Base-by-base conservation (phyloP, 2,888 invertebrate genomes). In the Tenthredo notha region DNA sequence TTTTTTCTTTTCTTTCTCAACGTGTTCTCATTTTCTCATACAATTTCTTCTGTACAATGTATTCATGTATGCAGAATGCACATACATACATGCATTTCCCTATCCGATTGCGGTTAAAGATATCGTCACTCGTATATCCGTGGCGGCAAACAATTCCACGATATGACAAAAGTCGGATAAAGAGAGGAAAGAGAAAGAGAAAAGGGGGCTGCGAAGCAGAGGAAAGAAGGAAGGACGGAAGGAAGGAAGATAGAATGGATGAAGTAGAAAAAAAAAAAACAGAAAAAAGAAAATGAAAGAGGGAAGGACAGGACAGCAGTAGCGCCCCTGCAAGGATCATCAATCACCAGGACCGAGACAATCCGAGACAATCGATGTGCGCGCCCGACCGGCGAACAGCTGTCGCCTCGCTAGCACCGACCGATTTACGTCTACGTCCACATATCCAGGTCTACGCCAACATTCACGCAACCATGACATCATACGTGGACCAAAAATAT, bases 331-430 rank as follows among this genome's bases (percentile, higher is more conserved):
- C 94, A 93, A 93, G 93, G 94, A 94, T 95, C 95, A 95, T 95
- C 95, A 95, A 95, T 95, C 95, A 95, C 95, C 92, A 92, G 92
- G 91, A 90, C 91, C 93, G 93, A 93, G 93, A 93, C 83, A 83
- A 83, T 91, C 93, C 91, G 93, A 94, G 94, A 94, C 95, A 95
- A 95, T 95, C 95, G 95, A 94, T 94, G 94, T 93, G 94, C 93
- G 90, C 90, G 90, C 90, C 91, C 91, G 90, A 91, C 90, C 92
- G 92, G 91, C 88, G 94, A 94, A 94, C 95, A 95, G 95, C 95
- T 95, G 95, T 95, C 94, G 94, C 94, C 94, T 92, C 94, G 90
- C 90, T 92, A 89, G 91, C 90, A 89, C 90, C 87, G 88, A 90
- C 89, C 89, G 90, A 89, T 88, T 88, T 91, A 89, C 87, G 90